phyloP scores from a whole-genome alignment of 1,140 invertebrate species.

The Periplaneta americana region DNA sequence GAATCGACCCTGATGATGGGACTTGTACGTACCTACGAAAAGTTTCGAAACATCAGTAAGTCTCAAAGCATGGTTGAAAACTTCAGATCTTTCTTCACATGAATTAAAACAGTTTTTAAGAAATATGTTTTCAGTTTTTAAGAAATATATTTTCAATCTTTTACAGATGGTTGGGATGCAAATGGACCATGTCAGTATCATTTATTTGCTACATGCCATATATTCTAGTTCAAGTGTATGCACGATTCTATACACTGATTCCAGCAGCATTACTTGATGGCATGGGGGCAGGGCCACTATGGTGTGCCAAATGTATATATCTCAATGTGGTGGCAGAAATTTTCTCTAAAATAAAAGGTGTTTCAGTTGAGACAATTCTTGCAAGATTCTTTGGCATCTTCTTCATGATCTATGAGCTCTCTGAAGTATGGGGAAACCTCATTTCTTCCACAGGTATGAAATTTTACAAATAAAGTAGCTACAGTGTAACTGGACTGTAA shows the following conservation, averaged over 20 bases:
- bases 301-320: constrained; percentile 55
- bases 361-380: constrained; percentile 40
- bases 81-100: too few species aligned
- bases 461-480: too few species aligned
- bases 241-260: constrained; percentile 41
- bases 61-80: too few species aligned
- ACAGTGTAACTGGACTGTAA: too few species aligned
- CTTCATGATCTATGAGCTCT: constrained; percentile 54
- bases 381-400: constrained; percentile 56
- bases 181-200: constrained; percentile 48
- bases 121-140: neutral
- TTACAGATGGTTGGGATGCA: constrained; percentile 44
- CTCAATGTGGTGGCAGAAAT: constrained; percentile 47
- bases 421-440: constrained; percentile 51
- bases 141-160: too few species aligned
- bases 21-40: too few species aligned
- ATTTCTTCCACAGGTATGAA: constrained; percentile 46
- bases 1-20: too few species aligned
- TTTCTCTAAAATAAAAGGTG: too few species aligned
- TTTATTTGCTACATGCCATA: constrained; percentile 50
- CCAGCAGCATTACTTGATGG: constrained; percentile 44
- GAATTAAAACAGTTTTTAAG: neutral
- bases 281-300: constrained; percentile 49
- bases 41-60: too few species aligned
- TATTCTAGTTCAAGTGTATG: constrained; percentile 51